These are phyloP conservation scores for Brachionus sp. DNA, from an alignment of 1,140 invertebrate genomes.

Conservation along the genomic window DNA sequence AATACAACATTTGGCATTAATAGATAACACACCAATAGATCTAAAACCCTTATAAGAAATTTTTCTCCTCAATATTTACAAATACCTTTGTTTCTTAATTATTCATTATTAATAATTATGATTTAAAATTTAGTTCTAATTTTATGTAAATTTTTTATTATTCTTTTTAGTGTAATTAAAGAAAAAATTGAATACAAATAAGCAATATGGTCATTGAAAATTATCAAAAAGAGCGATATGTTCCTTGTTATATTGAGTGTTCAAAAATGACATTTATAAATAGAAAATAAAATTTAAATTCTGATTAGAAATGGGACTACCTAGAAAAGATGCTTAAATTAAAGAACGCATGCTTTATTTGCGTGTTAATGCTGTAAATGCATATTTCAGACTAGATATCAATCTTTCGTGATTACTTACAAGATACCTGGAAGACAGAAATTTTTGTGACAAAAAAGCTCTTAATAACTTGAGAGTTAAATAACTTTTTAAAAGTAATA, in stretches of 20 bases:
- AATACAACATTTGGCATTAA: neutral
- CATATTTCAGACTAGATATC: neutral
- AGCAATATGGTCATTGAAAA: neutral
- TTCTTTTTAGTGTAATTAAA: neutral
- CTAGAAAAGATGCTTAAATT: neutral
- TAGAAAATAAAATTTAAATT: neutral
- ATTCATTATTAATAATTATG: neutral
- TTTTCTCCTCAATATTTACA: neutral
- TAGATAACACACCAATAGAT: neutral
- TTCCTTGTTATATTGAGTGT: neutral
- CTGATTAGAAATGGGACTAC: neutral
- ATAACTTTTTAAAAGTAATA: neutral
- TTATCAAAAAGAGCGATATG: neutral
- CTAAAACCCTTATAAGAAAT: neutral
- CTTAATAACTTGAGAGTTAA: neutral
- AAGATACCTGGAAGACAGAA: neutral
- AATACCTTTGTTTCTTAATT: neutral
- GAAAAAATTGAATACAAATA: neutral
- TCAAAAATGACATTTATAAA: neutral
- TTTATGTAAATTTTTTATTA: neutral
- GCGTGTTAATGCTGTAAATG: neutral
- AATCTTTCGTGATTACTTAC: neutral
- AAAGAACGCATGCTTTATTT: neutral
- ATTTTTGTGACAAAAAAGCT: neutral
- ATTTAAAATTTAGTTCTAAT: neutral